phyloP scores from a whole-genome alignment of 2,113 vertebrate genomes.

The Ginglymostoma cirratum region DNA sequence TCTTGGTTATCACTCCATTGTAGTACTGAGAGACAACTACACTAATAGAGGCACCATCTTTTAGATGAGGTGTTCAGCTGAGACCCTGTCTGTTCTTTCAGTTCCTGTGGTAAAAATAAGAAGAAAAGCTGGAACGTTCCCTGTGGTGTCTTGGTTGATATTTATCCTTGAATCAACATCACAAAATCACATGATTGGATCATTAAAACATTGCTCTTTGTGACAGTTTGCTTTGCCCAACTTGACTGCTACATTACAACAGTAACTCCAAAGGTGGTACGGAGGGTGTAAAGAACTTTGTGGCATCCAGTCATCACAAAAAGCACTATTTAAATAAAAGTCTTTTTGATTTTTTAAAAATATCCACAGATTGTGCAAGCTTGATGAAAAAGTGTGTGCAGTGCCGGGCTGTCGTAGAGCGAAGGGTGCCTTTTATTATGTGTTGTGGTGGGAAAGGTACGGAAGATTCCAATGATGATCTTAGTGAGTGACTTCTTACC shows the following conservation, averaged over 20 bases:
- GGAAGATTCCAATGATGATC: conserved; percentile 86
- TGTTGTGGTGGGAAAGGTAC: conserved; percentile 96
- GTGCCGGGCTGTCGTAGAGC: conserved; percentile 91
- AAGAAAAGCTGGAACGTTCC: too few relatives aligned
- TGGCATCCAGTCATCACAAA: background rate
- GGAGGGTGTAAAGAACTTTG: background rate
- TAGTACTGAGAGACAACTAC: background rate
- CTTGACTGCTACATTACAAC: too few relatives aligned
- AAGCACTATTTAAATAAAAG: background rate
- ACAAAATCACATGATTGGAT: background rate
- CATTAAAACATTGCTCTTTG: background rate
- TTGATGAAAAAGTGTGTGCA: conserved; percentile 99
- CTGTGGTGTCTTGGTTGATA: background rate
- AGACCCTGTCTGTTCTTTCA: too few relatives aligned
- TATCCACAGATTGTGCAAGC: conserved; percentile 80
- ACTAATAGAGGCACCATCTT: background rate
- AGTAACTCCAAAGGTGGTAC: too few relatives aligned
- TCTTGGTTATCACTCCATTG: too few relatives aligned
- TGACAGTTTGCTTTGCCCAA: too few relatives aligned
- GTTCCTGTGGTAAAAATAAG: too few relatives aligned
- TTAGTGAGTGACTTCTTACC: conserved; percentile 81
- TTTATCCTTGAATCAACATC: background rate
- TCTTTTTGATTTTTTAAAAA: background rate
- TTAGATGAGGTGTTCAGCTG: too few relatives aligned
- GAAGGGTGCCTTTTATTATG: conserved; percentile 86